These are phyloP conservation scores for Sebastes oblongus DNA, from an alignment of 2,797 vertebrate genomes.

Conservation along the genomic window DNA sequence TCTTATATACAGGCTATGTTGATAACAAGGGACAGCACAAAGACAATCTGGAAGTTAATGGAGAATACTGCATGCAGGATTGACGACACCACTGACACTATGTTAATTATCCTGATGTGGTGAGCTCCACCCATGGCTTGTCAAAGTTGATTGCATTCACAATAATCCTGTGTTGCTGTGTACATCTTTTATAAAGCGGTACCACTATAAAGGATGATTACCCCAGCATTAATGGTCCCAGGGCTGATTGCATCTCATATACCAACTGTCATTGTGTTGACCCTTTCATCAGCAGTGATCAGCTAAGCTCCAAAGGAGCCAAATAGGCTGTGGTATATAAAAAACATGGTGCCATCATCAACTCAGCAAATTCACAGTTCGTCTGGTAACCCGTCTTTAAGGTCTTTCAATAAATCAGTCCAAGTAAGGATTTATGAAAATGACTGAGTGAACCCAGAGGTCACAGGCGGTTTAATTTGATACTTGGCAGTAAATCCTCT, in stretches of 20 bases:
- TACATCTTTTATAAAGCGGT: constrained; percentile 59
- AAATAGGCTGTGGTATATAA: constrained; percentile 70
- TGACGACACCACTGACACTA: constrained; percentile 17
- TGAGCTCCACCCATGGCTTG: constrained; percentile 22
- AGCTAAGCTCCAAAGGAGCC: constrained; percentile 72
- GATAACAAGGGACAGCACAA: neutral
- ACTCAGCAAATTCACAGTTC: constrained; percentile 79
- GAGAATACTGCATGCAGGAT: neutral
- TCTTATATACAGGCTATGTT: too few relatives aligned
- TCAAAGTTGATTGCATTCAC: constrained; percentile 35
- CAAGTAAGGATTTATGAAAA: constrained; percentile 80
- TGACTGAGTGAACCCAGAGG: constrained; percentile 77
- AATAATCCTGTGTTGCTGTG: constrained; percentile 48
- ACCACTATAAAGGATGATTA: constrained; percentile 69
- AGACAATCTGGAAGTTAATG: neutral
- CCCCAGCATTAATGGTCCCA: constrained; percentile 62
- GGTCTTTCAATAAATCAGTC: constrained; percentile 80
- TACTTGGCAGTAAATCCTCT: constrained; percentile 81
- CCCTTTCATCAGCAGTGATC: constrained; percentile 70
- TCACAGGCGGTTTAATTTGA: constrained; percentile 82
- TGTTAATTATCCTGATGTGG: constrained; percentile 29
- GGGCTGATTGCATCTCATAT: constrained; percentile 67
- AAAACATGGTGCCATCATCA: constrained; percentile 73
- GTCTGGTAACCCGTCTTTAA: constrained; percentile 74
- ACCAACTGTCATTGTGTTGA: constrained; percentile 76